These are phyloP conservation scores for Eupithecia tripunctaria DNA, from an alignment of 2,888 invertebrate species.

Conservation along the genomic window DNA sequence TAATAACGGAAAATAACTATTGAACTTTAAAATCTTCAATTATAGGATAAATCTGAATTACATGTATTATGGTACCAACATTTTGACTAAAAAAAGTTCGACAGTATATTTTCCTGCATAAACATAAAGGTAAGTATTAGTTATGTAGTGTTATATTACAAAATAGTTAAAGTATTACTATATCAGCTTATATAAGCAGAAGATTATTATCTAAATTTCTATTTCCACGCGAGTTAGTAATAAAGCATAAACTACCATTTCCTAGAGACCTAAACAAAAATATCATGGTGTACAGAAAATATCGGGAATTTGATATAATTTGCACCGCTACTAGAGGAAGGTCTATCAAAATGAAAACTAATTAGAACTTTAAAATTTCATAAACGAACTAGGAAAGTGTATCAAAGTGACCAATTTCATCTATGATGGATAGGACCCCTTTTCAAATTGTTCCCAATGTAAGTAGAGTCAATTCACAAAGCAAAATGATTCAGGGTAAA, in stretches of 20 bases:
- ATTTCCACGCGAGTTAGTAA: conserved; percentile 45
- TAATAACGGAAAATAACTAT: conserved; percentile 39
- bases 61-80: neutral
- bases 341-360: neutral
- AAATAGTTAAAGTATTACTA: neutral
- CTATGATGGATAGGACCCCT: conserved; percentile 10
- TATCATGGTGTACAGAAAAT: neutral
- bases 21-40: conserved; percentile 19
- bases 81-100: neutral
- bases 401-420: neutral
- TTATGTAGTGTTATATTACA: neutral
- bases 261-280: neutral
- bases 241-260: conserved; percentile 51
- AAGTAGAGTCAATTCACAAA: conserved; percentile 52
- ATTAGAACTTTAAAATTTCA: neutral
- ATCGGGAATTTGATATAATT: neutral
- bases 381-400: neutral
- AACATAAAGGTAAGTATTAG: conserved; percentile 7
- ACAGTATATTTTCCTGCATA: conserved; percentile 27
- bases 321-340: conserved; percentile 7
- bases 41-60: neutral
- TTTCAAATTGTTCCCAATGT: conserved; percentile 47
- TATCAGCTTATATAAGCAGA: conserved; percentile 18
- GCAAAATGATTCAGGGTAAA: conserved; percentile 48
- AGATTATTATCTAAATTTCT: conserved; percentile 42